phyloP scores from a whole-genome alignment of 2,797 vertebrate species.

The Myotis myotis region DNA sequence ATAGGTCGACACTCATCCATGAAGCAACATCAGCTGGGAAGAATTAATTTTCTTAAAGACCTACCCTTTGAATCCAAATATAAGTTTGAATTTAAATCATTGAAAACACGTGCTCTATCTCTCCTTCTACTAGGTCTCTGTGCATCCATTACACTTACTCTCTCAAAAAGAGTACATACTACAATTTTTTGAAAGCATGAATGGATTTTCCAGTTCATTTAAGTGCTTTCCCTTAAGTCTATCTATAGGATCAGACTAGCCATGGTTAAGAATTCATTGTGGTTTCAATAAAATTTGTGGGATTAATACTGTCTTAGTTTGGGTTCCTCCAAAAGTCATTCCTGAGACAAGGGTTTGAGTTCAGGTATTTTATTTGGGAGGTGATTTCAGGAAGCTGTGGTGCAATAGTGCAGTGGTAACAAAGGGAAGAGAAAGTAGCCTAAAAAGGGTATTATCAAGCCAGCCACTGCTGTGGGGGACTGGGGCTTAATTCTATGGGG shows the following conservation, averaged over 20 bases:
- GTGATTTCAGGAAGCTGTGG: neutral
- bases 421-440: neutral
- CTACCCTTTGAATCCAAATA: neutral
- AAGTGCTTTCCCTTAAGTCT: neutral
- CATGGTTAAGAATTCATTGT: neutral
- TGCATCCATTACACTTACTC: neutral
- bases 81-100: neutral
- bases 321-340: neutral
- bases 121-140: neutral
- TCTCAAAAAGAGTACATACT: neutral
- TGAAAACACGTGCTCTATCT: neutral
- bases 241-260: neutral
- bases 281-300: neutral
- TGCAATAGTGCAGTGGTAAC: neutral
- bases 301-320: neutral
- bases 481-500: neutral
- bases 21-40: neutral
- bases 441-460: neutral
- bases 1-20: too few species aligned
- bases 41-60: neutral
- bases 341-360: neutral
- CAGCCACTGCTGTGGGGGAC: neutral
- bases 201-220: neutral
- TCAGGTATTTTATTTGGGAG: neutral
- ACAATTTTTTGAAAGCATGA: neutral